Evolutionary conservation across 2,888 invertebrate species (phyloP).

Genomic region (Athrips mouffetella): DNA sequence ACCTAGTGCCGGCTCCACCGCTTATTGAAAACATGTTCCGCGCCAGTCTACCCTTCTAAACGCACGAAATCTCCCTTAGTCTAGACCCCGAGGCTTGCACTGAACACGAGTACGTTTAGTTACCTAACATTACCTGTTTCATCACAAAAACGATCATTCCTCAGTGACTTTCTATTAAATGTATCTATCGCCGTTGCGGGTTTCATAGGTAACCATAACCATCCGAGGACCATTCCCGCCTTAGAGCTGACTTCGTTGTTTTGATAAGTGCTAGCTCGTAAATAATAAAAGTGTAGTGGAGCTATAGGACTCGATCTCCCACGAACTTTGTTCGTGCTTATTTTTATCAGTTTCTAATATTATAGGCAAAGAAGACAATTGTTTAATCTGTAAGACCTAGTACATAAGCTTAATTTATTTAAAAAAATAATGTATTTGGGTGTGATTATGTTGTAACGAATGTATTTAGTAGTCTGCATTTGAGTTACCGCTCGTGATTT

Average conservation of each 20-base stretch:
- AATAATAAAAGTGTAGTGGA: slow-evolving; percentile 70
- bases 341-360: slow-evolving; percentile 43
- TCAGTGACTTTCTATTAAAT: not conserved
- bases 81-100: slow-evolving; percentile 11
- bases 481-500: slow-evolving; percentile 78
- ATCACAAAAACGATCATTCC: not conserved
- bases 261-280: slow-evolving; percentile 68
- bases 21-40: slow-evolving; percentile 97
- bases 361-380: slow-evolving; percentile 50
- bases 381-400: slow-evolving; percentile 54
- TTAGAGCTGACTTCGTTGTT: slow-evolving; percentile 73
- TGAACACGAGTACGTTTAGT: too few relatives aligned
- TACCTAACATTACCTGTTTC: not conserved
- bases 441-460: slow-evolving; percentile 72
- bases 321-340: slow-evolving; percentile 69
- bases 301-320: slow-evolving; percentile 71
- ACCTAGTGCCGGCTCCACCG: slow-evolving; percentile 93
- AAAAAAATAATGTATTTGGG: slow-evolving; percentile 59
- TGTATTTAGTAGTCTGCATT: slow-evolving; percentile 75
- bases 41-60: slow-evolving; percentile 93
- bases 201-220: too few relatives aligned
- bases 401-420: slow-evolving; percentile 71
- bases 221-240: slow-evolving; percentile 68
- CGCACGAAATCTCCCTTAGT: slow-evolving; percentile 25
- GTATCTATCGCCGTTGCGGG: slow-evolving; percentile 11